phyloP scores from a whole-genome alignment of 2,888 invertebrate genomes.

The Drosophila mayaguana region DNA sequence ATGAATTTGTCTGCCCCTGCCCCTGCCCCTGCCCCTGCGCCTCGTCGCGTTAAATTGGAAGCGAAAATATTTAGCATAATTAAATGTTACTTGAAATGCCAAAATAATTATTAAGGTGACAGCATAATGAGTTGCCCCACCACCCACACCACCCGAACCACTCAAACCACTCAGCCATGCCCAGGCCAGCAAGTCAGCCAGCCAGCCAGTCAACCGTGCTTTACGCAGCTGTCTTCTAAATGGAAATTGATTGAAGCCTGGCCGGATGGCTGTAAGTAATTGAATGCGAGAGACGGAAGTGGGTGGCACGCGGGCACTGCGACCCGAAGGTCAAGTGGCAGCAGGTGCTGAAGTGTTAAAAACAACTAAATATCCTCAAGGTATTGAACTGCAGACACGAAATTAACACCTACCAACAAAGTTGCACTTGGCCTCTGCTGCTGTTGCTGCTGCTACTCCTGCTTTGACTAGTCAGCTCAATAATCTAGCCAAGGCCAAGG shows the following conservation, averaged over 20 bases:
- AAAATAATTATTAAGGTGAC: constrained; percentile 75
- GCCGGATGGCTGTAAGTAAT: constrained; percentile 47
- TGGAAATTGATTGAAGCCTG: constrained; percentile 57
- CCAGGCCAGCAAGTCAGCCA: not conserved
- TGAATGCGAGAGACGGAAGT: constrained; percentile 42
- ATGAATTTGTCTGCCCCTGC: not conserved
- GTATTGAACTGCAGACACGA: constrained; percentile 10
- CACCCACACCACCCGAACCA: not conserved
- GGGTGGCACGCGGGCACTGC: not conserved
- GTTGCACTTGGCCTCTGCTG: not conserved
- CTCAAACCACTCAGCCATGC: not conserved
- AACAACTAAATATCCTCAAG: constrained; percentile 33
- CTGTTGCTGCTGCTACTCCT: not conserved
- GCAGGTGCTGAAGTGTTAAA: constrained; percentile 38
- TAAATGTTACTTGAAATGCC: constrained; percentile 67
- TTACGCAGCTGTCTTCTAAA: constrained; percentile 26
- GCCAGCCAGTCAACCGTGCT: not conserved
- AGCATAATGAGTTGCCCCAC: constrained; percentile 60
- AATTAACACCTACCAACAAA: constrained; percentile 11
- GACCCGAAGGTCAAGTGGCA: constrained; percentile 5
- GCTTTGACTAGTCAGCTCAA: not conserved
- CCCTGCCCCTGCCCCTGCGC: not conserved
- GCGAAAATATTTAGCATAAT: constrained; percentile 68
- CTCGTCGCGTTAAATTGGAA: constrained; percentile 36
- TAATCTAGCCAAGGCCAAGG: not conserved